These are phyloP conservation scores for Cephus nigrinus DNA, from an alignment of 2,888 invertebrate species.

Conservation along the genomic window DNA sequence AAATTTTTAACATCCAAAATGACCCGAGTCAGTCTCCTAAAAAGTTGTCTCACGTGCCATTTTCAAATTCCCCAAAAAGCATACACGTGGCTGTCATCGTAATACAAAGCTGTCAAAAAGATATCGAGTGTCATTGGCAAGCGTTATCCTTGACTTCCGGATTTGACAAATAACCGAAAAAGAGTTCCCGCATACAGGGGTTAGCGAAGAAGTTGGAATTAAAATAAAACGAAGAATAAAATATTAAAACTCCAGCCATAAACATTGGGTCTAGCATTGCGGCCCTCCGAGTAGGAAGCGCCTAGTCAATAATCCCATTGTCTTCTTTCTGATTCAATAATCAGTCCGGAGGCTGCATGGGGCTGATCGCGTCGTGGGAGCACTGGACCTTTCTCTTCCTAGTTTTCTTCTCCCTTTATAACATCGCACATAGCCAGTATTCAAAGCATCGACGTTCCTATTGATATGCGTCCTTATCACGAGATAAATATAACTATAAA, in stretches of 20 bases:
- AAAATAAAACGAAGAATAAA: not conserved
- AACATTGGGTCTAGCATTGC: not conserved
- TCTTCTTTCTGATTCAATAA: conserved; percentile 19
- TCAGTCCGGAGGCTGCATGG: not conserved
- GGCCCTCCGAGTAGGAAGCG: conserved; percentile 20
- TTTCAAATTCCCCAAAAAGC: not conserved
- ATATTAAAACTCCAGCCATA: not conserved
- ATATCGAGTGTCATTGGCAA: not conserved
- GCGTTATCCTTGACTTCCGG: not conserved
- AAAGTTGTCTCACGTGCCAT: not conserved
- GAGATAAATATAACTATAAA: too few species aligned
- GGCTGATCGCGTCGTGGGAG: not conserved
- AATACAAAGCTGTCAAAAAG: not conserved
- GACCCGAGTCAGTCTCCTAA: too few species aligned
- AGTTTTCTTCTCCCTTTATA: not conserved
- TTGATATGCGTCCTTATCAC: not conserved
- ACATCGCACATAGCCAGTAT: not conserved
- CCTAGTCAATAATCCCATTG: conserved; percentile 21
- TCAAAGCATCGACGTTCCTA: not conserved
- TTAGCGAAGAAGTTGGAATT: not conserved
- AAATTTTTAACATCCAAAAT: too few species aligned
- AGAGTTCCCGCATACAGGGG: not conserved
- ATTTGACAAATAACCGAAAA: not conserved
- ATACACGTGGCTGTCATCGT: not conserved
- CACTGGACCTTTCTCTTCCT: not conserved